Conservation (phyloP, 2,113 vertebrate genomes). For the Chaenogobius annularis region DNA sequence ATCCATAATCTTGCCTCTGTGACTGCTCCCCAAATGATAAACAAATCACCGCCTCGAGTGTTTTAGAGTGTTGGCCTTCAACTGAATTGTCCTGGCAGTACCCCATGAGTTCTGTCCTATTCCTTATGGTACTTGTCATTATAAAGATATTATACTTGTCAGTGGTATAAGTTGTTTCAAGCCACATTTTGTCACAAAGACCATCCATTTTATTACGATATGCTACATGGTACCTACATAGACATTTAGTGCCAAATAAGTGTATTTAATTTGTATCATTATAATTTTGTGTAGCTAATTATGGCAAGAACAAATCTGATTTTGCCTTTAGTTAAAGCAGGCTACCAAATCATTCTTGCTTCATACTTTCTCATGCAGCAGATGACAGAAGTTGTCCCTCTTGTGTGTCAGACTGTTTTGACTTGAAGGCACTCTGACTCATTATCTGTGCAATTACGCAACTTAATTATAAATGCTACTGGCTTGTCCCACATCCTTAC, state of each 20-base stretch:
- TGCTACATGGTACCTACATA: neutral
- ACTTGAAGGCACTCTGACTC: constrained; percentile 64
- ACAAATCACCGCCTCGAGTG: constrained; percentile 5
- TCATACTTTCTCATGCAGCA: constrained; percentile 33
- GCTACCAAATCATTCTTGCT: constrained; percentile 11
- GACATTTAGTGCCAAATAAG: neutral
- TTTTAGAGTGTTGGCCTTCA: constrained; percentile 9
- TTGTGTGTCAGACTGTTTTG: constrained; percentile 53
- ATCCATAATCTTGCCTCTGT: constrained; percentile 14
- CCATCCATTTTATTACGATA: neutral
- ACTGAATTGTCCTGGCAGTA: constrained; percentile 4
- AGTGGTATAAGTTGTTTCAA: constrained; percentile 21
- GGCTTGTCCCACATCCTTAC: constrained; percentile 43
- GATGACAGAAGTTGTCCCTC: constrained; percentile 43
- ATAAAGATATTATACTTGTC: constrained; percentile 16
- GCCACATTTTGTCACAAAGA: neutral
- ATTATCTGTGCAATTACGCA: constrained; percentile 69
- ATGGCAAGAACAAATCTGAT: constrained; percentile 16
- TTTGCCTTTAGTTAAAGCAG: constrained; percentile 26
- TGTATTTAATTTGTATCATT: no score
- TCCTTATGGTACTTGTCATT: constrained; percentile 20
- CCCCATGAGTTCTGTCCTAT: neutral
- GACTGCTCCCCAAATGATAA: constrained; percentile 11
- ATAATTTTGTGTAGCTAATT: neutral
- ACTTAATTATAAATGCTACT: constrained; percentile 59